Conservation (phyloP, 2,888 invertebrate genomes). For the Mythimna lalbum region DNA sequence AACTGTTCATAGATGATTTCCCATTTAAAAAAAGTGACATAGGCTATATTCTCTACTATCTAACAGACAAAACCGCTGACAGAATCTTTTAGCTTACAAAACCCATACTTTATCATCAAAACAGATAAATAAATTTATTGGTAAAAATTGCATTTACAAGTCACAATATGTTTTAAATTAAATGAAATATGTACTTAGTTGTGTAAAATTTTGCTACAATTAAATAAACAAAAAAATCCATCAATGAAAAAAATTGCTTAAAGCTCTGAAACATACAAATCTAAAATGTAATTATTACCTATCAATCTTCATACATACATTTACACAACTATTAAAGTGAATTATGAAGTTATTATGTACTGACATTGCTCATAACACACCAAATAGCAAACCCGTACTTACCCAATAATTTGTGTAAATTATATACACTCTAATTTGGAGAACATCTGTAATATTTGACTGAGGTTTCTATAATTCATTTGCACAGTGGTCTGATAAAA, state of each 20-base stretch:
- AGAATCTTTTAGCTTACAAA: neutral
- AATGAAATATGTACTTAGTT: too few relatives aligned
- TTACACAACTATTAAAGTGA: conserved; percentile 26
- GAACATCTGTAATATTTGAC: conserved; percentile 40
- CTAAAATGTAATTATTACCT: conserved; percentile 2
- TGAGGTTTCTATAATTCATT: conserved; percentile 52
- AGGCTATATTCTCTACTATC: too few relatives aligned
- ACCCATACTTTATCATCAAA: neutral
- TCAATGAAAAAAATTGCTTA: too few relatives aligned
- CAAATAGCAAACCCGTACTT: conserved; percentile 4
- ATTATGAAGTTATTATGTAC: conserved; percentile 52
- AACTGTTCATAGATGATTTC: too few relatives aligned
- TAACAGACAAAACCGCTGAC: too few relatives aligned
- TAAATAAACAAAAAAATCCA: too few relatives aligned
- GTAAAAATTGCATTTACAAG: too few relatives aligned
- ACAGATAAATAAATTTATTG: too few relatives aligned
- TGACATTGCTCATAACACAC: conserved; percentile 36
- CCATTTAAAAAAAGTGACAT: too few relatives aligned
- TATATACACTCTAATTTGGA: conserved; percentile 42
- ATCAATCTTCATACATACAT: conserved; percentile 30
- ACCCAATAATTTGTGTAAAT: conserved; percentile 51
- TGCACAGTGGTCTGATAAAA: conserved; percentile 55
- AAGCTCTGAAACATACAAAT: neutral
- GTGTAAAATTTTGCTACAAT: too few relatives aligned
- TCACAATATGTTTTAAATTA: too few relatives aligned